These are phyloP conservation scores for Lepeophtheirus nordmannii DNA, from an alignment of 2,888 invertebrate species.

Conservation along the genomic window DNA sequence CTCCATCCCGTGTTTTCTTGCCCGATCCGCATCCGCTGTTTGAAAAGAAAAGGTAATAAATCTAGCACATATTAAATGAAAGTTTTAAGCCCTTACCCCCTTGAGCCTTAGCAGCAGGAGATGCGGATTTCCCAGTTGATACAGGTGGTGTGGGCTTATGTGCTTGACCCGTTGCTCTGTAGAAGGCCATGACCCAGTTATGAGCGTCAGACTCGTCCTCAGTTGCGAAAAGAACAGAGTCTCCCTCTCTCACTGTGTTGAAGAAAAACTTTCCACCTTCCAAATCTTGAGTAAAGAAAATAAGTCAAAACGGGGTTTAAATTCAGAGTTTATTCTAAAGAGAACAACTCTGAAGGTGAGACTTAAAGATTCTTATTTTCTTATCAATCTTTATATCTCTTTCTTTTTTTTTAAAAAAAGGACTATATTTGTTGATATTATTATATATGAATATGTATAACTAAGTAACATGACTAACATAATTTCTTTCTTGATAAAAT, in stretches of 20 bases:
- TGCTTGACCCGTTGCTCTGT: constrained; percentile 97
- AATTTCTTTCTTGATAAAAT: too few relatives aligned
- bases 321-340: constrained; percentile 2
- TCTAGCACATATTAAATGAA: background rate
- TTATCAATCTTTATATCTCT: too few relatives aligned
- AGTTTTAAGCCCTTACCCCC: constrained; percentile 6
- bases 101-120: constrained; percentile 63
- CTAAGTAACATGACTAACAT: too few relatives aligned
- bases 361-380: too few relatives aligned
- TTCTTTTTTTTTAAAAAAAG: too few relatives aligned
- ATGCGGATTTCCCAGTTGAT: constrained; percentile 50
- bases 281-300: constrained; percentile 46
- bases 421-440: too few relatives aligned
- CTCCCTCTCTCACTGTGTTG: constrained; percentile 95
- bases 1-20: constrained; percentile 96
- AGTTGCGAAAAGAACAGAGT: constrained; percentile 85
- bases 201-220: constrained; percentile 96
- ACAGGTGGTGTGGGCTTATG: constrained; percentile 94
- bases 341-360: background rate
- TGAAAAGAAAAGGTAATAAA: constrained; percentile 20
- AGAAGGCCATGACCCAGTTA: constrained; percentile 97
- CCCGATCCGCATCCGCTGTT: constrained; percentile 72
- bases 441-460: too few relatives aligned
- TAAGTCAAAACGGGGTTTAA: background rate
- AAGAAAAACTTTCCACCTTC: constrained; percentile 90